Base-by-base conservation (phyloP, 2,113 vertebrate species). In the Lota lota region DNA sequence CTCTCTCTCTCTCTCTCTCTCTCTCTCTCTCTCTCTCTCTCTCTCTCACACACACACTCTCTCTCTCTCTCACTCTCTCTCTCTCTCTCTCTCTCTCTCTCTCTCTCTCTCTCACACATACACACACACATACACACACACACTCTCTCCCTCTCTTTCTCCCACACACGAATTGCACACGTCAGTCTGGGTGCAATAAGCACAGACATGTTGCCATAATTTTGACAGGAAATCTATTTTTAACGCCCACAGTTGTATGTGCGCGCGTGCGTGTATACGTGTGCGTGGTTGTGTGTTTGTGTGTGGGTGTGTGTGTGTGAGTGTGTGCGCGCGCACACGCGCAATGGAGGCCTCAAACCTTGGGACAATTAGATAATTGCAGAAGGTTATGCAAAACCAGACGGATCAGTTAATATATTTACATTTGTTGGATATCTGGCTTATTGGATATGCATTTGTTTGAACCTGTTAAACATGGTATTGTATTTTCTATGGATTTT, bases 341-440 rank as follows among this genome's bases (percentile, higher is more conserved):
- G 92, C 92, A 84, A 93, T 84, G 91, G 91, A 90, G 92, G 91
- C 90, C 83, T 90, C 83, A 93, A 93, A 93, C 92, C 94, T 85
- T 95, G 57, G 74, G 80, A 68, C 85, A 78, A 82, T 86, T 85
- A 28, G 28, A 53, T 67, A 81, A 86, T 81, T 70, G 81, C 80
- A 79, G 60, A 72, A 83, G 81, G 74, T 84, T 76, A 88, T 79
- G 79, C 83, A 84, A 85, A 87, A 75, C 75, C 82, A 87, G 85
- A 83, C 77, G 81, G 62, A 82, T 74, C 63, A 81, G 72, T 73
- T 62, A 10, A 47, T 28, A 5, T 47, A 47, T 47, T 47, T 47
- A 7, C 40, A 47, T 47, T 47, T 47, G 40, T 47, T 47, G 40
- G 40, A 14, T 14, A 47, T 47, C 40, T 47, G 40, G 40, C 11